phyloP scores from a whole-genome alignment of 2,797 vertebrate genomes.

The Selene dorsalis region DNA sequence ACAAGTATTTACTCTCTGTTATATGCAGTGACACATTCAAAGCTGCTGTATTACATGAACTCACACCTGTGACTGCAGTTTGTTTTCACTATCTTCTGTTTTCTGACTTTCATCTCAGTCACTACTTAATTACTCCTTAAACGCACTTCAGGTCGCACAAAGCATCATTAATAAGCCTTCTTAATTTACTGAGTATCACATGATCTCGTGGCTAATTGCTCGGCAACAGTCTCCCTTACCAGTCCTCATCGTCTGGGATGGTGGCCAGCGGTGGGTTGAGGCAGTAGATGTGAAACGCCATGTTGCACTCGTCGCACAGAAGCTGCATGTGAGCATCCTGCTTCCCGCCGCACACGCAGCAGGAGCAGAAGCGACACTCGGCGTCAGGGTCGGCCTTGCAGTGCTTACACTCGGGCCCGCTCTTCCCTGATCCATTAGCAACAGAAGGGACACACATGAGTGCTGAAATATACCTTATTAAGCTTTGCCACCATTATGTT shows the following conservation, averaged over 20 bases:
- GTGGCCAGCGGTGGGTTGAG: slow-evolving; percentile 95
- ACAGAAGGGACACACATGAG: not conserved
- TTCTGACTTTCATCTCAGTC: slow-evolving; percentile 42
- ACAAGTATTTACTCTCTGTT: not conserved
- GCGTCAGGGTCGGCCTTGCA: slow-evolving; percentile 95
- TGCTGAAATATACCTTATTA: not conserved
- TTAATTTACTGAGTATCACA: slow-evolving; percentile 19
- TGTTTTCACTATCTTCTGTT: slow-evolving; percentile 41
- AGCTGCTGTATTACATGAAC: slow-evolving; percentile 15
- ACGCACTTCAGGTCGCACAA: slow-evolving; percentile 16
- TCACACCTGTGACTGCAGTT: slow-evolving; percentile 25
- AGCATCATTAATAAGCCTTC: slow-evolving; percentile 38
- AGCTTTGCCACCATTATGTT: not conserved
- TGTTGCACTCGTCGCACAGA: slow-evolving; percentile 98
- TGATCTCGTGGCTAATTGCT: slow-evolving; percentile 31
- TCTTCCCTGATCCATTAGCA: slow-evolving; percentile 88
- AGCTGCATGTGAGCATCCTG: slow-evolving; percentile 98
- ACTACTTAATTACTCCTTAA: slow-evolving; percentile 32
- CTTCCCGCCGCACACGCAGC: slow-evolving; percentile 96
- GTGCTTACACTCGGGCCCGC: slow-evolving; percentile 97
- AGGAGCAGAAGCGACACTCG: slow-evolving; percentile 96
- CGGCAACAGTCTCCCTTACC: slow-evolving; percentile 84
- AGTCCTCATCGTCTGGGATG: slow-evolving; percentile 98
- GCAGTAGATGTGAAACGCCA: slow-evolving; percentile 99
- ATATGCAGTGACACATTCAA: slow-evolving; percentile 20